Evolutionary conservation across 2,113 vertebrate genomes (phyloP), one percentile per base, ranked within the genome.

Genomic region (Zosterops pallidus): DNA sequence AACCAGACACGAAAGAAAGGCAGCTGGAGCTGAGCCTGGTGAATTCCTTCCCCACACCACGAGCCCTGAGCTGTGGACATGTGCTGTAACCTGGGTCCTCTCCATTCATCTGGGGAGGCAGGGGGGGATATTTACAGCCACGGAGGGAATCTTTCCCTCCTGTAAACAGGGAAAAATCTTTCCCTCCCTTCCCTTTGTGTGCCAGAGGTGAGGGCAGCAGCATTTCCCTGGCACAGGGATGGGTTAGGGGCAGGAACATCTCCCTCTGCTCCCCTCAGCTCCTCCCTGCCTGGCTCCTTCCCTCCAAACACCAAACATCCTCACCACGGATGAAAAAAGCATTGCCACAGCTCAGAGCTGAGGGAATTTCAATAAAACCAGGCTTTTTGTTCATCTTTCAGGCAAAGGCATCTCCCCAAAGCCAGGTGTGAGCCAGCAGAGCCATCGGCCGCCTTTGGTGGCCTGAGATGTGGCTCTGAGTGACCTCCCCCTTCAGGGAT

Each of bases 211-310:
- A 75, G 83, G 12, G 2, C 0, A 9, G 63, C 5, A 63, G 78
- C 47, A 1, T 3, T 5, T 37, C 53, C 84, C 69, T 12, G 4
- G 0, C 44, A 8, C 6, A 0, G 41, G 3, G 39, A 9, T 6
- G 0, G 37, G 11, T 7, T 1, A 1, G 9, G 9, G 57, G 57
- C 21, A 39, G 87, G 77, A 47, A 8, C 77, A n/a, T 22, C 64
- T 49, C 63, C 71, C 56, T 24, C 31, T 3, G 21, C 84, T 47
- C 55, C 70, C 56, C 1, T 16, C 20, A 18, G 23, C 55, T 4
- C 44, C 10, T 9, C n/a, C 62, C 65, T 1, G 8, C 3, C 1
- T 0, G 19, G 28, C 14, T 55, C 50, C 7, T 23, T 28, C 35
- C 62, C 55, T 55, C 29, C 16, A 0, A 35, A 4, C 24, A 12